phyloP scores from a whole-genome alignment of 2,113 vertebrate genomes.

The Odocoileus hemionus region DNA sequence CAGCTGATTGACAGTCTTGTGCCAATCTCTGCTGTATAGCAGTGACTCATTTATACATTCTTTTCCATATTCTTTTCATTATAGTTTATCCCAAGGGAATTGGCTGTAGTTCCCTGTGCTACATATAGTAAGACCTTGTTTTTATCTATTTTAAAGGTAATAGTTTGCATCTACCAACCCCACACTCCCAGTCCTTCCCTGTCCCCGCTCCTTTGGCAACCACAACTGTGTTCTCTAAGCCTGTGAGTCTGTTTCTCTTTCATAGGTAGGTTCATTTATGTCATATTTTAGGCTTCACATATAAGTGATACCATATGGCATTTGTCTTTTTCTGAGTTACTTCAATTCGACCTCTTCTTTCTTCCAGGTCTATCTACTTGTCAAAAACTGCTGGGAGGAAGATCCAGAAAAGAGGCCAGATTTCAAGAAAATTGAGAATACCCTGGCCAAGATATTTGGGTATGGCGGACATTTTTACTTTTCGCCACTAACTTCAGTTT shows the following conservation, averaged over 20 bases:
- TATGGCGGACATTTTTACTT: constrained; percentile 63
- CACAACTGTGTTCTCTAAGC: not conserved
- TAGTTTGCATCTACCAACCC: not conserved
- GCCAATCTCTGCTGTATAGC: not conserved
- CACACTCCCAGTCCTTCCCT: not conserved
- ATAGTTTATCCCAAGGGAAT: not conserved
- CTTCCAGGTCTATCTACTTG: constrained; percentile 87
- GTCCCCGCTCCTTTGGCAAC: not conserved
- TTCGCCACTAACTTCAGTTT: constrained; percentile 12
- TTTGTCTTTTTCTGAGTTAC: not conserved
- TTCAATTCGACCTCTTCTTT: not conserved
- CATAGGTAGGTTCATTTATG: not conserved
- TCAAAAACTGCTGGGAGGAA: constrained; percentile 98
- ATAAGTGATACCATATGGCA: not conserved
- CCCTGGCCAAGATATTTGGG: constrained; percentile 95
- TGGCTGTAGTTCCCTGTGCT: not conserved
- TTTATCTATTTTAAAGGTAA: not conserved
- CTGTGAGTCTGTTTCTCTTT: not conserved
- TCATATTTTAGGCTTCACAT: not conserved
- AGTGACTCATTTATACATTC: not conserved
- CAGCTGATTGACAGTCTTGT: not conserved
- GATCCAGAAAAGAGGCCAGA: constrained; percentile 96
- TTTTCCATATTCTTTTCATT: not conserved
- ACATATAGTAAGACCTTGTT: not conserved
- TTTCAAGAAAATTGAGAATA: constrained; percentile 94